Evolutionary conservation across 1,140 invertebrate species (phyloP).

Genomic region (Halyomorpha halys): DNA sequence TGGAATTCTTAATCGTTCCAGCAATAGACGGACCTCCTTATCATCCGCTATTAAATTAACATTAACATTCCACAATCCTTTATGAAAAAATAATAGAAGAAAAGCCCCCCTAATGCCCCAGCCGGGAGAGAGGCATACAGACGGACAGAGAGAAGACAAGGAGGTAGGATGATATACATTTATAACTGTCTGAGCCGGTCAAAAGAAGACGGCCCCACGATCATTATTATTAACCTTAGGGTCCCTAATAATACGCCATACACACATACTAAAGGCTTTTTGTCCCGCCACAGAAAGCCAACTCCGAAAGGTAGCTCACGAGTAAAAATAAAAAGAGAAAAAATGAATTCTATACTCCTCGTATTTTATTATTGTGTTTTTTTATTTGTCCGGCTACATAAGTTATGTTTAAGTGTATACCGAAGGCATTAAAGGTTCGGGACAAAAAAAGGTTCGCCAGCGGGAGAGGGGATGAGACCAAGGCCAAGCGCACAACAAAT

Average conservation of each 20-base stretch:
- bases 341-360: slow-evolving; percentile 9
- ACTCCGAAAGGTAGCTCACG: no score
- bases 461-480: not conserved
- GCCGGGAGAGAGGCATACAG: not conserved
- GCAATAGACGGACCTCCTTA: not conserved
- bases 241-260: slow-evolving; percentile 16
- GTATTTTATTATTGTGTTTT: slow-evolving; percentile 17
- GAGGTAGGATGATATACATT: slow-evolving; percentile 4
- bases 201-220: slow-evolving; percentile 8
- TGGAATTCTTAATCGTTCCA: slow-evolving; percentile 2
- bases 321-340: not conserved
- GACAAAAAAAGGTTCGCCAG: not conserved
- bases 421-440: not conserved
- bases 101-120: slow-evolving; percentile 3
- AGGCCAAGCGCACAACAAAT: no score
- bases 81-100: slow-evolving; percentile 7
- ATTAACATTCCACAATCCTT: slow-evolving; percentile 10
- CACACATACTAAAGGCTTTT: not conserved
- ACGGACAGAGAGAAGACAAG: not conserved
- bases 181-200: slow-evolving; percentile 12
- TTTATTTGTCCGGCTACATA: not conserved
- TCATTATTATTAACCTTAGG: slow-evolving; percentile 18
- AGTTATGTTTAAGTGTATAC: slow-evolving; percentile 13
- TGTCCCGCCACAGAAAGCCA: no score
- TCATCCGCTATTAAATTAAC: slow-evolving; percentile 18